Base-by-base conservation (phyloP, 2,888 invertebrate genomes). In the Xiphydria camelus region DNA sequence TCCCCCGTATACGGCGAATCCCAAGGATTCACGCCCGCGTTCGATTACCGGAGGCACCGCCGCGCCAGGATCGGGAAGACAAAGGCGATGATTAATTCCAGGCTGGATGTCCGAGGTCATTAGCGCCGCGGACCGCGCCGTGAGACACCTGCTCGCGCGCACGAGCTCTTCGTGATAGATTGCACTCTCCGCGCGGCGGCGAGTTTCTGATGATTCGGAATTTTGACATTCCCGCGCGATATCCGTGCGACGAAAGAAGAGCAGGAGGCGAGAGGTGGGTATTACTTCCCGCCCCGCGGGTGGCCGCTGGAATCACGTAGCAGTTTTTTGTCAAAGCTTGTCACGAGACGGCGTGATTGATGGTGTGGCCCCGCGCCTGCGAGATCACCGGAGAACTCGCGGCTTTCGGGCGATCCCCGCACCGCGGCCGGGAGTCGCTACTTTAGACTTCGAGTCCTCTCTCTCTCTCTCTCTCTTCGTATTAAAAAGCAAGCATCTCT, bases 1-100 rank as follows among this genome's bases (percentile, higher is more conserved):
- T n/a, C n/a, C n/a, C n/a, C n/a, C n/a, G n/a, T n/a, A n/a, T n/a
- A n/a, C n/a, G n/a, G n/a, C n/a, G n/a, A n/a, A n/a, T n/a, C n/a
- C n/a, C n/a, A n/a, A n/a, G n/a, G n/a, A n/a, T n/a, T n/a, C n/a
- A n/a, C n/a, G n/a, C n/a, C n/a, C n/a, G n/a, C n/a, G n/a, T 44
- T 34, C 39, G 41, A 36, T 19, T 47, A 46, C 49, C 46, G 41
- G 57, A 54, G 54, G 53, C n/a, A n/a, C n/a, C n/a, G n/a, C n/a
- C n/a, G 49, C 51, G 38, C 43, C 57, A 49, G 64, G 58, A 59
- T 48, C 49, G 50, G 58, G 62, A 66, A 72, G 72, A 72, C 72
- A 72, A 70, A 70, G 70, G 64, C 66, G 61, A 70, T 72, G 72
- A 72, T 72, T 72, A 70, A 72, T 72, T 72, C 67, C 54, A 65